A percentile compares a stretch with the other conserved stretches of the same genome.
These are phyloP conservation scores for Garrulus glandarius DNA, from an alignment of 2,797 vertebrate genomes.

Conservation along the genomic window DNA sequence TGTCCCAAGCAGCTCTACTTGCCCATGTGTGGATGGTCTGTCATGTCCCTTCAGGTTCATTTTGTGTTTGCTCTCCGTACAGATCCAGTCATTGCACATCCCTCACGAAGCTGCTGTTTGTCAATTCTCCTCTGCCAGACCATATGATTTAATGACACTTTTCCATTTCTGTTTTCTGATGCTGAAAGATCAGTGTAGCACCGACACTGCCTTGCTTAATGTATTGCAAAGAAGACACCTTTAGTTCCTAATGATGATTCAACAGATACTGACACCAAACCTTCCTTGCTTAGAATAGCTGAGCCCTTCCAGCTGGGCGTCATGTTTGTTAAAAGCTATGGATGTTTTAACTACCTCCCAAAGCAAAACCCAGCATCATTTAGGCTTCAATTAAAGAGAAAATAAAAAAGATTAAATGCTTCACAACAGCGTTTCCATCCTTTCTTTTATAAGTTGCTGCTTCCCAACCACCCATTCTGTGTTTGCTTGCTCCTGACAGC, in stretches of 20 bases:
- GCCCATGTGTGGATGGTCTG: background rate
- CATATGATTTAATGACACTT: background rate
- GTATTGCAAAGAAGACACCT: background rate
- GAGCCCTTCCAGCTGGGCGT: background rate
- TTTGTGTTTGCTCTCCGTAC: background rate
- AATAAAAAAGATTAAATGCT: background rate
- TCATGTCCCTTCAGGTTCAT: background rate
- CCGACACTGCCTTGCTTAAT: background rate
- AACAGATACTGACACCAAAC: background rate
- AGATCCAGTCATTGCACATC: background rate
- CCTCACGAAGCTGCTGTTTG: background rate
- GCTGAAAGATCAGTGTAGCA: background rate
- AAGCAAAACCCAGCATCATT: background rate
- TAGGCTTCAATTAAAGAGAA: background rate
- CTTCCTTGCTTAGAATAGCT: background rate
- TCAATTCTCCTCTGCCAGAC: background rate
- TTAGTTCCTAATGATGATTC: background rate
- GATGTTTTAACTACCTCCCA: background rate
- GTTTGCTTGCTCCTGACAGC: background rate
- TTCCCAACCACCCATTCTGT: background rate
- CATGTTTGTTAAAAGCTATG: background rate
- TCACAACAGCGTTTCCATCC: background rate
- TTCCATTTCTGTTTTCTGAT: background rate
- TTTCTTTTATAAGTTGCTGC: background rate
- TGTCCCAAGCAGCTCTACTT: background rate